Conservation (phyloP, 2,113 vertebrate species). For the Riparia riparia region DNA sequence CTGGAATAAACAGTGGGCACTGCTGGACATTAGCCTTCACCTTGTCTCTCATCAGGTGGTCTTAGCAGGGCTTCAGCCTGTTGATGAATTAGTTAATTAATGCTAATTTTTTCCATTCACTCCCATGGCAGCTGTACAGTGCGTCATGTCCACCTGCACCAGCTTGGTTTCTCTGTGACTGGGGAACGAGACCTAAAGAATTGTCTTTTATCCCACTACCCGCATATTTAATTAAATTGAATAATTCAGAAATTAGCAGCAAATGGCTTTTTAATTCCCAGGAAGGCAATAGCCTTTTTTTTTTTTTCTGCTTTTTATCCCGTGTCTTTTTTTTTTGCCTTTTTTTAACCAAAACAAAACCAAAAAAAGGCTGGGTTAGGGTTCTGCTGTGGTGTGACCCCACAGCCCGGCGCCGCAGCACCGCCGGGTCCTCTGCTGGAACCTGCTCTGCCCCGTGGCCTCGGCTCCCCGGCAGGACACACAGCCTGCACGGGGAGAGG, state of each 20-base stretch:
- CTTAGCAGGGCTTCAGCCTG: not conserved
- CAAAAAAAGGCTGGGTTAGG: not conserved
- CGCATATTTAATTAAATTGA: not conserved
- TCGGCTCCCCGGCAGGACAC: fast-evolving
- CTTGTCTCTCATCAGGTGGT: not conserved
- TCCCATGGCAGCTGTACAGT: not conserved
- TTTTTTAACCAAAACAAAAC: too few relatives aligned
- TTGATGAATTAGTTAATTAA: not conserved
- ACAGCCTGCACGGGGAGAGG: not conserved
- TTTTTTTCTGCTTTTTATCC: too few relatives aligned
- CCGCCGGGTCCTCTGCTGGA: not conserved
- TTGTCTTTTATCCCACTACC: not conserved
- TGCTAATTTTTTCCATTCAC: not conserved
- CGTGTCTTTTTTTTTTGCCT: too few relatives aligned
- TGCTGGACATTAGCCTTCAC: not conserved
- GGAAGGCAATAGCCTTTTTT: not conserved
- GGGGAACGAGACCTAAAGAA: not conserved
- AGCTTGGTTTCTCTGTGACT: fast-evolving
- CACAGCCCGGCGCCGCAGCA: not conserved
- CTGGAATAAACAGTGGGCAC: not conserved
- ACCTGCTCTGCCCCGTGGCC: fast-evolving
- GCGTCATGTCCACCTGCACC: not conserved
- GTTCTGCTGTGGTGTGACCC: not conserved
- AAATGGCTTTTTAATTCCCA: not conserved
- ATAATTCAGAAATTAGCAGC: not conserved